Base-by-base conservation (phyloP, 2,888 invertebrate genomes). In the Hydriomena furcata region DNA sequence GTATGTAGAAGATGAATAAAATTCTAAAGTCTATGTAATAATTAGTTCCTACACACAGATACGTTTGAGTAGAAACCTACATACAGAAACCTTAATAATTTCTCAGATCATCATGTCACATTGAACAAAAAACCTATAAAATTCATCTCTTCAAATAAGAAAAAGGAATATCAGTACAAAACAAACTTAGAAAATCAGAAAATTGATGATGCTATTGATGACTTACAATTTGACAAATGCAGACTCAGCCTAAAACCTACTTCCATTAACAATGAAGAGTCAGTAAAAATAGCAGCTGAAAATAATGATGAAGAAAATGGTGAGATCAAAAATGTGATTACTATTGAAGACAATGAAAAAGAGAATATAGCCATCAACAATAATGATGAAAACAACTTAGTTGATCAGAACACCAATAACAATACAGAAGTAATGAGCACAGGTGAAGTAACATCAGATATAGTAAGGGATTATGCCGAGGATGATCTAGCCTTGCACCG, bases 401-500 rank as follows among this genome's bases (percentile, higher is more conserved):
- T 5, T 24, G 36, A 27, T 25, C 20, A 46, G n/a, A 8, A 45
- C 40, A 40, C 44, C 55, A 36, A 64, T 58, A 47, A 58, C 4
- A 27, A 4, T 8, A 76, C 6, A 27, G 36, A 24, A 12, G 43
- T 32, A 23, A 37, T 27, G n/a, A 25, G 21, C 60, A 52, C 54
- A 17, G 74, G 67, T 43, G 59, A 68, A 17, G 2, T 17, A 4
- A 58, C 76, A 0, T 81, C 82, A 1, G 86, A 88, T 68, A 71
- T 84, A 44, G 79, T 82, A 2, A 76, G 76, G 61, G 76, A 74
- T 56, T 83, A 85, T 55, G 73, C 79, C 4, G 88, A 85, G 58
- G 79, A 82, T 71, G 86, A 84, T 8, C 21, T 79, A 27, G 76
- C 64, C 4, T 73, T 73, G 27, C 92, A 92, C 66, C 90, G 84